A percentile compares a stretch with the other conserved stretches of the same genome.
Conservation (phyloP, 2,888 invertebrate species). For the Drosophila affinis region DNA sequence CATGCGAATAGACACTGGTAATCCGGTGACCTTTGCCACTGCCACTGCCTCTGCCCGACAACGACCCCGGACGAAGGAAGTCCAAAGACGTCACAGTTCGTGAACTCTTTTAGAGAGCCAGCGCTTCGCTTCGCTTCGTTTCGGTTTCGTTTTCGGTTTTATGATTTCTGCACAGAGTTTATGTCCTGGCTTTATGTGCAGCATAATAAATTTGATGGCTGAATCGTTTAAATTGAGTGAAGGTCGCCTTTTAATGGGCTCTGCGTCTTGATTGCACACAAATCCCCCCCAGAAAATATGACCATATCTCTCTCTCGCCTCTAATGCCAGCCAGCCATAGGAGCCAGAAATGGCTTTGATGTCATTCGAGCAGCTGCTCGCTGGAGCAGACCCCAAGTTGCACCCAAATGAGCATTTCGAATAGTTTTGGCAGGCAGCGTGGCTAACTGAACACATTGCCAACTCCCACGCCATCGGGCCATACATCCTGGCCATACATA, state of each 20-base stretch:
- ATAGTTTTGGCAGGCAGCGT: slow-evolving; percentile 16
- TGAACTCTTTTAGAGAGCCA: slow-evolving; percentile 44
- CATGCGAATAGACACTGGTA: slow-evolving; percentile 38
- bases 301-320: slow-evolving; percentile 6
- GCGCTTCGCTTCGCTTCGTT: neutral
- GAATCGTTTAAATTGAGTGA: slow-evolving; percentile 46
- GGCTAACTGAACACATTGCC: slow-evolving; percentile 20
- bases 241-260: slow-evolving; percentile 43
- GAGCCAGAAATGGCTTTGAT: slow-evolving; percentile 35
- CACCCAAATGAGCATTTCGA: slow-evolving; percentile 38
- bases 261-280: slow-evolving; percentile 41
- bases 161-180: slow-evolving; percentile 58
- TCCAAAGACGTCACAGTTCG: slow-evolving; percentile 66
- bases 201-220: slow-evolving; percentile 56
- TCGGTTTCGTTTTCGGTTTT: slow-evolving; percentile 39
- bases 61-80: slow-evolving; percentile 51
- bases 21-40: slow-evolving; percentile 42
- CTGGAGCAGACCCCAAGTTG: slow-evolving; percentile 24
- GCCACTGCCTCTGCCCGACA: slow-evolving; percentile 4
- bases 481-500: slow-evolving; percentile 3
- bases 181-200: slow-evolving; percentile 67
- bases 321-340: slow-evolving; percentile 13
- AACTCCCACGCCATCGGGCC: slow-evolving; percentile 38
- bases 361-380: slow-evolving; percentile 22
- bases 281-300: slow-evolving; percentile 27